Percentiles rank a stretch among this genome's conserved stretches.
phyloP scores from a whole-genome alignment of 2,888 invertebrate species.

The Microchrysa polita region DNA sequence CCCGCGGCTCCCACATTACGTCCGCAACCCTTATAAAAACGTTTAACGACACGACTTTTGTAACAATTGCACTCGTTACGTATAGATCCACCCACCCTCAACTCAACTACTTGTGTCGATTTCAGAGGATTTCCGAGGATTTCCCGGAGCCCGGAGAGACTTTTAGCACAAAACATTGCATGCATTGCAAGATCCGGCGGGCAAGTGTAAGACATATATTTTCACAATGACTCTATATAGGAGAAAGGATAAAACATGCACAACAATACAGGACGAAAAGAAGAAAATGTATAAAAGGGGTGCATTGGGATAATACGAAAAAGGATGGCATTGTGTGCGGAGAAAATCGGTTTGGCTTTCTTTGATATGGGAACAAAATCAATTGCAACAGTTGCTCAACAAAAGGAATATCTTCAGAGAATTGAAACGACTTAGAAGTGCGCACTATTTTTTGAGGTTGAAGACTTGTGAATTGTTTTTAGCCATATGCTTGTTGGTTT shows the following conservation, averaged over 20 bases:
- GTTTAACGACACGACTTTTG: not conserved
- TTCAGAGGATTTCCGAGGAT: no score
- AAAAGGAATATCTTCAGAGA: not conserved
- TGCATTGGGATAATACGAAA: no score
- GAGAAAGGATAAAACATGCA: not conserved
- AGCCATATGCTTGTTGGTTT: no score
- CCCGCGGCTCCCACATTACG: not conserved
- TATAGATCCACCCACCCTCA: not conserved
- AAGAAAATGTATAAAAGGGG: not conserved
- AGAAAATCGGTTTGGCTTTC: not conserved
- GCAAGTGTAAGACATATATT: no score
- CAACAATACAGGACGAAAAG: not conserved
- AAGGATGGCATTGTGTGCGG: not conserved
- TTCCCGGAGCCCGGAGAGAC: no score
- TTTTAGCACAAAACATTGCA: no score
- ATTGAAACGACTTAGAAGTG: not conserved
- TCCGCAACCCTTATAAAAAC: not conserved
- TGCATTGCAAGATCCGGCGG: no score
- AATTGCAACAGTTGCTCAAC: conserved; percentile 17
- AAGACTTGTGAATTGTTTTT: no score
- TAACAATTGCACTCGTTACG: not conserved
- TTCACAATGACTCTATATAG: no score
- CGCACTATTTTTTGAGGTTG: conserved; percentile 10
- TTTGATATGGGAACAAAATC: conserved; percentile 29
- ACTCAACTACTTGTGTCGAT: no score